phyloP scores from a whole-genome alignment of 2,888 invertebrate genomes.

The Gandaritis pyraliata region DNA sequence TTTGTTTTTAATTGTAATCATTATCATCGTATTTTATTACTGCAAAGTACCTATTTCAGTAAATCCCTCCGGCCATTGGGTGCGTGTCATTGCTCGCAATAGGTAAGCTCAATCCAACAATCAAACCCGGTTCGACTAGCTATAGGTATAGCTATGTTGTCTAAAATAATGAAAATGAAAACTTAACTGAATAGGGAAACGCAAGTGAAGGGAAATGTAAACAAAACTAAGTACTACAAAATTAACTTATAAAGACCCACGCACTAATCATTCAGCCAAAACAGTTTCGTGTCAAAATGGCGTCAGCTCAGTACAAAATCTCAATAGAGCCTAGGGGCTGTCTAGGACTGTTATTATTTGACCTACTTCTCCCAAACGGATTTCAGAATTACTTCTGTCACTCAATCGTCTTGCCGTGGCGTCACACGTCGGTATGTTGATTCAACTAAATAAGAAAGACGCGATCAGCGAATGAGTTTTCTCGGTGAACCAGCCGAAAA shows the following conservation, averaged over 20 bases:
- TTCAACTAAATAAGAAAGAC: constrained; percentile 20
- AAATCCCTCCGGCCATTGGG: constrained; percentile 31
- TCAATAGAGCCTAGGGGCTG: too few species aligned
- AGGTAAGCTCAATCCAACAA: constrained; percentile 47
- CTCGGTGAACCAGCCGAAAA: constrained; percentile 7
- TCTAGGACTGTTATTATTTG: constrained; percentile 55
- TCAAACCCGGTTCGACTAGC: constrained; percentile 41
- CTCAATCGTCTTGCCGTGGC: constrained; percentile 33
- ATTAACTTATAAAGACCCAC: too few species aligned
- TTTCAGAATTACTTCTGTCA: constrained; percentile 46
- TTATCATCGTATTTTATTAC: constrained; percentile 28
- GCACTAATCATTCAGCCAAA: too few species aligned
- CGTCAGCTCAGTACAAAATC: too few species aligned
- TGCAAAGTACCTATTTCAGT: constrained; percentile 28
- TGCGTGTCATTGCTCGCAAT: constrained; percentile 42
- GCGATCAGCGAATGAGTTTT: constrained; percentile 26
- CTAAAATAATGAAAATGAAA: too few species aligned
- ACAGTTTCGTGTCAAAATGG: too few species aligned
- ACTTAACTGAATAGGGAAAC: too few species aligned
- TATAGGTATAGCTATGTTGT: too few species aligned
- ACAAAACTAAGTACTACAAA: too few species aligned
- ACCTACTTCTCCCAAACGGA: constrained; percentile 52
- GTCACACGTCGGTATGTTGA: constrained; percentile 28
- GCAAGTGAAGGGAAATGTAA: too few species aligned
- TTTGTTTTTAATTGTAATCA: constrained; percentile 40